phyloP scores from a whole-genome alignment of 2,113 vertebrate genomes.

The Dipodomys merriami region DNA sequence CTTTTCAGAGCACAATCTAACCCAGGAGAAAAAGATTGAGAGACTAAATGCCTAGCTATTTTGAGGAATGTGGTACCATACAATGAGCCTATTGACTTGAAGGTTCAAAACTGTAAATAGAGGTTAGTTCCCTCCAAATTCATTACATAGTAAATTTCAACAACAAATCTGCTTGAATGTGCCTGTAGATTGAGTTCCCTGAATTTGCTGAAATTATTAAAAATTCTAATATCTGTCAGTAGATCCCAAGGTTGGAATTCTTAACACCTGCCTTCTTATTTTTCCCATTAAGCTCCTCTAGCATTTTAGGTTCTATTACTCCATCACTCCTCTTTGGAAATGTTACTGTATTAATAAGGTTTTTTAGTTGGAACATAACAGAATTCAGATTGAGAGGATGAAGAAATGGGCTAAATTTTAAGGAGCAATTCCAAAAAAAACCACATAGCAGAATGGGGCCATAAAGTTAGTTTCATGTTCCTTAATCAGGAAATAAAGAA shows the following conservation, averaged over 20 bases:
- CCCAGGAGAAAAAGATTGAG: neutral
- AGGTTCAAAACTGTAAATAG: neutral
- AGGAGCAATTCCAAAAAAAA: neutral
- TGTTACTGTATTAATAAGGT: too few relatives aligned
- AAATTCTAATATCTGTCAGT: neutral
- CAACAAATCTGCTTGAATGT: neutral
- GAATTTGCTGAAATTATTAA: neutral
- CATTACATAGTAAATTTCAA: neutral
- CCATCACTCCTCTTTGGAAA: too few relatives aligned
- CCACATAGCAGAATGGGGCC: neutral
- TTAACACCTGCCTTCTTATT: neutral
- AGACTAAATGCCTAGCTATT: neutral
- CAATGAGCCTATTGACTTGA: neutral
- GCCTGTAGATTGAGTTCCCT: neutral
- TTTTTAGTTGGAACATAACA: too few relatives aligned
- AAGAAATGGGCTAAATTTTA: constrained; percentile 10
- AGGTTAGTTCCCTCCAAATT: too few relatives aligned
- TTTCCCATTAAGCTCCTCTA: neutral
- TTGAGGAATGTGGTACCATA: neutral
- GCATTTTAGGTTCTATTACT: too few relatives aligned
- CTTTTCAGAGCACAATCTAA: neutral
- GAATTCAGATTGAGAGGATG: neutral
- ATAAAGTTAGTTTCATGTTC: neutral
- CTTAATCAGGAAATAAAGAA: constrained; percentile 25
- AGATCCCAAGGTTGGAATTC: neutral